Evolutionary conservation across 92 coral and sea anemone species (phyloP), one percentile per base, ranked within the genome.

Genomic region (Umimayanthus chanpuru): DNA sequence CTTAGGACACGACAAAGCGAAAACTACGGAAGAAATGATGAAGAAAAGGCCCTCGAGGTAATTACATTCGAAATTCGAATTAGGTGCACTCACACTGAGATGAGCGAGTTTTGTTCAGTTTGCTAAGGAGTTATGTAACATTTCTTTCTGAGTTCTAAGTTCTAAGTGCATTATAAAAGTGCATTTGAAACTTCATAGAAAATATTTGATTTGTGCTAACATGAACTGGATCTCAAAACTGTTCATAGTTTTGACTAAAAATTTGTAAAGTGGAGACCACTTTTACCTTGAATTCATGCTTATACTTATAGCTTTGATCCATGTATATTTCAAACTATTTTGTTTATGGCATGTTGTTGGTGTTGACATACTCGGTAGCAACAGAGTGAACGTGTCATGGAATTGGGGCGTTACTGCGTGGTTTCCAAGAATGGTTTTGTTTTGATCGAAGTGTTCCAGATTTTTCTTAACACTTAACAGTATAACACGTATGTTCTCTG

Each of bases 1-100:
- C 74, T 61, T 55, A 86, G 82, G 67, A 86, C 70, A 58, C 81
- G 77, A 61, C 90, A 89, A 40, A 77, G 89, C 25, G 94, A 89
- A 85, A 28, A 18, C 7, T 68, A 56, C 16, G 41, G 43, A 44
- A 71, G 36, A 14, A 4, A 4, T 12, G 64, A 71, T 15, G 78
- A 70, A 25, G 67, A 55, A 71, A 49, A 47, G 15, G 18, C 64
- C 76, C 74, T 83, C 58, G 87, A 83, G 87, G 87, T 83, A 71
- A 83, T 40, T 83, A 18, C 10, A 16, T 28, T 44, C 18, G 23
- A 47, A 28, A 41, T 80, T n/a, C 40, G 56, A 21, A 39, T 47
- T 47, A 53, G 12, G 58, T 15, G 20, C 16, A 53, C 58, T 1
- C 58, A 53, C 20, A 53, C 58, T 53, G 58, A 53, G 58, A 6